phyloP scores from a whole-genome alignment of 2,888 invertebrate species.

The Agonopterix arenella region DNA sequence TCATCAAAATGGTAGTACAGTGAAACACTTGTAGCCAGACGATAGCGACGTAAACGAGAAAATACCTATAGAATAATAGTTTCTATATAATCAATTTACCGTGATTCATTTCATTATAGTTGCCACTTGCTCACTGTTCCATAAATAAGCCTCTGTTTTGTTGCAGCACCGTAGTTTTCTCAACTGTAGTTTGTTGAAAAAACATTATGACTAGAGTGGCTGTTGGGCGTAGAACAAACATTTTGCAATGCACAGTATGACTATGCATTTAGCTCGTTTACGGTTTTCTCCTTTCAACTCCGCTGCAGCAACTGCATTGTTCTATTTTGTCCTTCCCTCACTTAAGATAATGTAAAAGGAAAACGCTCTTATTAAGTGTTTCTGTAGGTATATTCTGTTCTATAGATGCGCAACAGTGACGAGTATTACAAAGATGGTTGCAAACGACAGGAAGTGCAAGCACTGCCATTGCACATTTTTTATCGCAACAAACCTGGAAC shows the following conservation, averaged over 20 bases:
- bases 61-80: not conserved
- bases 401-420: slow-evolving; percentile 4
- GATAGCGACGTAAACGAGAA: slow-evolving; percentile 7
- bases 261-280: slow-evolving; percentile 27
- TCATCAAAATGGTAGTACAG: slow-evolving; percentile 18
- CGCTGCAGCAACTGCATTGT: slow-evolving; percentile 14
- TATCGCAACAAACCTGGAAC: too few relatives aligned
- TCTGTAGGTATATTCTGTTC: slow-evolving; percentile 11
- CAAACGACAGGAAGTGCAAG: too few relatives aligned
- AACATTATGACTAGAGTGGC: slow-evolving; percentile 17
- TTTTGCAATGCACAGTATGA: slow-evolving; percentile 22
- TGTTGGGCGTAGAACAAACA: slow-evolving; percentile 19
- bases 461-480: too few relatives aligned
- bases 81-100: slow-evolving; percentile 11
- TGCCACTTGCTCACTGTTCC: slow-evolving; percentile 38
- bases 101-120: slow-evolving; percentile 25
- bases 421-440: too few relatives aligned
- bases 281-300: slow-evolving; percentile 10
- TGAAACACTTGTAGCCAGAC: not conserved
- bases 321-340: not conserved
- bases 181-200: slow-evolving; percentile 25
- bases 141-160: slow-evolving; percentile 35
- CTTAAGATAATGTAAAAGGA: too few relatives aligned
- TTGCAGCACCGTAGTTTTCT: slow-evolving; percentile 38
- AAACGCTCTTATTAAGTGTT: not conserved